phyloP scores from a whole-genome alignment of 1,140 invertebrate genomes.

The Eumaeus atala region DNA sequence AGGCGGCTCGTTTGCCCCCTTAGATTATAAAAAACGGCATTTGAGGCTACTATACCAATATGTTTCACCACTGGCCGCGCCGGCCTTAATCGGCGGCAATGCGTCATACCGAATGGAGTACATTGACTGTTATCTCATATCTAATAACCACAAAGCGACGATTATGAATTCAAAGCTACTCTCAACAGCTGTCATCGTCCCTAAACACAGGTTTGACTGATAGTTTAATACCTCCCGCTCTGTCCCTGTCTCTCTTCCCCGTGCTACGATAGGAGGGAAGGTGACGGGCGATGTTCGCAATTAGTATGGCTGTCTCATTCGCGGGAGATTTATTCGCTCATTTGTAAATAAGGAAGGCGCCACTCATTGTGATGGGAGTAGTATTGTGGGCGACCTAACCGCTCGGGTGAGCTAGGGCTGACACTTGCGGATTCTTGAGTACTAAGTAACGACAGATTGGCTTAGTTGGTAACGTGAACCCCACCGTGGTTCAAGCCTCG shows the following conservation, averaged over 20 bases:
- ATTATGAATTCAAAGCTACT: not conserved
- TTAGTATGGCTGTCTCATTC: slow-evolving; percentile 44
- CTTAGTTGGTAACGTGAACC: too few species aligned
- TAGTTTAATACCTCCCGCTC: not conserved
- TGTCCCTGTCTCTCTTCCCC: not conserved
- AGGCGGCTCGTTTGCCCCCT: too few species aligned
- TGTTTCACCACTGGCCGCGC: too few species aligned
- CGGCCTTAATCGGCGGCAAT: too few species aligned
- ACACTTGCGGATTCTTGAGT: not conserved
- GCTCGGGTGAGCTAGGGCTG: slow-evolving; percentile 29
- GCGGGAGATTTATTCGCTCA: slow-evolving; percentile 56
- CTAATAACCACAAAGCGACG: too few species aligned
- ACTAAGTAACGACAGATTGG: too few species aligned
- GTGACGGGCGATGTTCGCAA: slow-evolving; percentile 28
- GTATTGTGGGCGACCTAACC: slow-evolving; percentile 51
- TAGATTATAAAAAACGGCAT: too few species aligned
- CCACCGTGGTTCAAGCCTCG: too few species aligned
- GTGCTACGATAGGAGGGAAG: slow-evolving; percentile 15
- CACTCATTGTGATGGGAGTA: slow-evolving; percentile 55
- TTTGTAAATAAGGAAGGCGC: slow-evolving; percentile 65
- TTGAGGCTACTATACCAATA: too few species aligned
- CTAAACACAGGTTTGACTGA: slow-evolving; percentile 9
- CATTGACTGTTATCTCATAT: too few species aligned
- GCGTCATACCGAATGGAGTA: too few species aligned
- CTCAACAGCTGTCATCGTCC: slow-evolving; percentile 7